Conservation (phyloP, 1,140 invertebrate species). For the Eurosta solidaginis region DNA sequence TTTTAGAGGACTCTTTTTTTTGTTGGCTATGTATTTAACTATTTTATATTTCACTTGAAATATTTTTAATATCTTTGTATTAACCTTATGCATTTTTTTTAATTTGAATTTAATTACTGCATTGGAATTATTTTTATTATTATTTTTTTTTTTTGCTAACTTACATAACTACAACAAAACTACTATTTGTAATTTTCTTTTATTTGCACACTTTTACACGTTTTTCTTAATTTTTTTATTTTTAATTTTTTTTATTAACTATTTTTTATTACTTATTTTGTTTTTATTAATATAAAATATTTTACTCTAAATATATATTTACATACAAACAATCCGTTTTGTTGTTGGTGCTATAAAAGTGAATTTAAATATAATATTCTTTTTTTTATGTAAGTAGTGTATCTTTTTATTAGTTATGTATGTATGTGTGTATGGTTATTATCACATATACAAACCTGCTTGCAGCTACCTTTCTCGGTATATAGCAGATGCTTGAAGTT, state of each 20-base stretch:
- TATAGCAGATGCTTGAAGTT: too few relatives aligned
- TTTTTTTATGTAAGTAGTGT: too few relatives aligned
- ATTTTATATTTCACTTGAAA: background rate
- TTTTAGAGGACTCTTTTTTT: background rate
- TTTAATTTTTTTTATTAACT: background rate
- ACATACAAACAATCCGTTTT: background rate
- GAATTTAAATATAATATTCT: too few relatives aligned
- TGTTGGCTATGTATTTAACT: background rate
- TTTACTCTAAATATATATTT: too few relatives aligned
- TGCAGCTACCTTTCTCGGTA: too few relatives aligned
- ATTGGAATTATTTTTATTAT: background rate
- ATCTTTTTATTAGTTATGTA: background rate
- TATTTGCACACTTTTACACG: too few relatives aligned
- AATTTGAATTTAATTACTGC: background rate
- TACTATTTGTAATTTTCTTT: too few relatives aligned
- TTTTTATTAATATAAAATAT: constrained; percentile 1
- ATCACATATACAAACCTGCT: background rate
- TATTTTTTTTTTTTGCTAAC: background rate
- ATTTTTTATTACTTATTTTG: too few relatives aligned
- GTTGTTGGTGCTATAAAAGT: constrained; percentile 17
- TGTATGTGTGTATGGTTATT: background rate
- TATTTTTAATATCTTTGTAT: background rate
- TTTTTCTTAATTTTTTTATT: background rate
- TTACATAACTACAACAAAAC: background rate
- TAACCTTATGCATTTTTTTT: background rate